Percentiles rank a stretch among this genome's conserved stretches.
Conservation (phyloP, 2,113 vertebrate species). For the Paedocypris sp. region DNA sequence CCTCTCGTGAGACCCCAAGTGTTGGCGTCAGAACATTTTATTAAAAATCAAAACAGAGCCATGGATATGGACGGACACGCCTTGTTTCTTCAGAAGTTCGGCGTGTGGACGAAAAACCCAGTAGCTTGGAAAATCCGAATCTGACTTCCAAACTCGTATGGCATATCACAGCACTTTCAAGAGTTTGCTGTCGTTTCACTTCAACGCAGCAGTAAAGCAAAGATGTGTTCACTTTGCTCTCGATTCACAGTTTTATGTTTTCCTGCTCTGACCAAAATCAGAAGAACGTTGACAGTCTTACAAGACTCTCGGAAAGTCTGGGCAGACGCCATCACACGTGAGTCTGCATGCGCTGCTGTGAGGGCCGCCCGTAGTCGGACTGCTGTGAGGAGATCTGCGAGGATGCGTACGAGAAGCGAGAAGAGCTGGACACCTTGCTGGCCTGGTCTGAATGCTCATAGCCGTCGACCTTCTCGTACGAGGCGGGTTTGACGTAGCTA, state of each 20-base stretch:
- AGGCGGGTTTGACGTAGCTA: constrained; percentile 71
- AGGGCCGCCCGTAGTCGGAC: constrained; percentile 68
- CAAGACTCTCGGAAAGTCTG: background rate
- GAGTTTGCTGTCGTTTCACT: constrained; percentile 9
- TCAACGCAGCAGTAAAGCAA: constrained; percentile 33
- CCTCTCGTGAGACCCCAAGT: background rate
- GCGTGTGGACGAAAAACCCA: constrained; percentile 14
- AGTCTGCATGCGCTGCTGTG: constrained; percentile 80
- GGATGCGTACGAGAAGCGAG: constrained; percentile 75
- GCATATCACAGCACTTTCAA: background rate
- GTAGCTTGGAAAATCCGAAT: constrained; percentile 10
- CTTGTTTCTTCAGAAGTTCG: constrained; percentile 14
- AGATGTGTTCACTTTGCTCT: background rate
- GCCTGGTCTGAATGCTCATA: constrained; percentile 68
- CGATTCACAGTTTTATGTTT: background rate
- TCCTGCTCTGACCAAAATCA: background rate
- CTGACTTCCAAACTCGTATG: constrained; percentile 1
- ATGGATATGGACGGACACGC: background rate
- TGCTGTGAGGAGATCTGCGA: constrained; percentile 69
- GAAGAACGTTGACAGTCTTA: constrained; percentile 20
- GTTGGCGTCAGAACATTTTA: background rate
- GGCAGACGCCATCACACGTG: constrained; percentile 66
- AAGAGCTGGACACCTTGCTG: constrained; percentile 66
- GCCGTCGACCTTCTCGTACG: constrained; percentile 69
- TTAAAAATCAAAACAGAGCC: background rate